A percentile compares a stretch with the other conserved stretches of the same genome.
Conservation (phyloP, 2,797 vertebrate genomes). For the Coreius guichenoti region DNA sequence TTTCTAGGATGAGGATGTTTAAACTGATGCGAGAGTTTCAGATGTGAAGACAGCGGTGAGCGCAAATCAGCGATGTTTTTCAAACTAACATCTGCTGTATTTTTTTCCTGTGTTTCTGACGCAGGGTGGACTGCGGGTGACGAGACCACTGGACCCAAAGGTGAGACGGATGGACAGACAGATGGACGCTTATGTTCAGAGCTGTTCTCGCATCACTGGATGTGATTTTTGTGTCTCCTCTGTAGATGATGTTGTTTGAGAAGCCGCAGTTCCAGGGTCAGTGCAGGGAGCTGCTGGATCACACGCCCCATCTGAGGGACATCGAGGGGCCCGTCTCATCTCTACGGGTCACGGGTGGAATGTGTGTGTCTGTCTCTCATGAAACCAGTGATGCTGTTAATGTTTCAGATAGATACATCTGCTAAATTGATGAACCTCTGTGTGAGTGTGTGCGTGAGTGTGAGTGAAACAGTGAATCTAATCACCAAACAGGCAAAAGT, state of each 20-base stretch:
- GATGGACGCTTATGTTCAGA: neutral
- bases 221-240: slow-evolving; percentile 51
- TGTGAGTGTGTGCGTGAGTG: no score
- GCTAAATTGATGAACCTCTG: neutral
- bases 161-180: slow-evolving; percentile 67
- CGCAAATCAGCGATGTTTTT: neutral
- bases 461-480: neutral
- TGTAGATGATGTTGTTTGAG: slow-evolving; percentile 84
- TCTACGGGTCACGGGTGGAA: slow-evolving; percentile 81
- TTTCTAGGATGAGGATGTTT: neutral
- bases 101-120: slow-evolving; percentile 28
- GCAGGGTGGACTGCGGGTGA: slow-evolving; percentile 85
- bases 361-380: slow-evolving; percentile 76
- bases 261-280: slow-evolving; percentile 77
- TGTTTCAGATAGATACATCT: neutral
- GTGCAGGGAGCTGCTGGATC: slow-evolving; percentile 78
- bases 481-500: no score
- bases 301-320: slow-evolving; percentile 71
- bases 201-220: neutral
- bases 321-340: slow-evolving; percentile 75
- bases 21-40: neutral
- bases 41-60: neutral
- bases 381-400: neutral
- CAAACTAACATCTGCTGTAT: neutral
- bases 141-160: slow-evolving; percentile 84